Evolutionary conservation across 2,113 vertebrate genomes (phyloP).

Genomic region (Dicaeum eximium): DNA sequence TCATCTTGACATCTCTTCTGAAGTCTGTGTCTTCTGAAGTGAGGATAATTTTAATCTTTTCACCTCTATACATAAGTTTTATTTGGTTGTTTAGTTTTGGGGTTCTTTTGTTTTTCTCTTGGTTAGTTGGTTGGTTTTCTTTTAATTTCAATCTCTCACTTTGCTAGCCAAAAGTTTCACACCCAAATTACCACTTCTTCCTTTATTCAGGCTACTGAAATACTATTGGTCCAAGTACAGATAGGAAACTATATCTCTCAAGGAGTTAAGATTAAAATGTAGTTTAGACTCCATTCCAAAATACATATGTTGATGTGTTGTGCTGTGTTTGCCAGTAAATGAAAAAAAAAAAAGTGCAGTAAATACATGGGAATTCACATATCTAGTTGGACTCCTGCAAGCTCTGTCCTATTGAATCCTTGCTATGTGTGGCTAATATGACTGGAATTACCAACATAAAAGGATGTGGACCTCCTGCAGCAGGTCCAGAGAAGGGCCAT

Average conservation of each 20-base stretch:
- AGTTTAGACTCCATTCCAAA: neutral
- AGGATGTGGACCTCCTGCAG: neutral
- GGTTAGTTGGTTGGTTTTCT: neutral
- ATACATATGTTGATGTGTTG: neutral
- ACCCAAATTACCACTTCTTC: neutral
- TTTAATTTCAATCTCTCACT: neutral
- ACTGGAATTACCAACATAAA: neutral
- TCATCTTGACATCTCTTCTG: neutral
- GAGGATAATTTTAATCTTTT: neutral
- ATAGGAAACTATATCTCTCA: neutral
- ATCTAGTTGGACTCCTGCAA: neutral
- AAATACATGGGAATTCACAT: neutral
- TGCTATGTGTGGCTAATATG: neutral
- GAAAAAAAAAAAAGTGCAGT: neutral
- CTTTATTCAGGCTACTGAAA: neutral
- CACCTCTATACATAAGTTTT: neutral
- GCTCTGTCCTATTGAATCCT: neutral
- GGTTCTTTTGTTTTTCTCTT: neutral
- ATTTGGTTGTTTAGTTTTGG: rapidly evolving
- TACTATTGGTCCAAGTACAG: neutral
- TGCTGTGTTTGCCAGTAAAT: neutral
- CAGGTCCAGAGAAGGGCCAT: neutral
- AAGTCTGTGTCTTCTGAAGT: neutral
- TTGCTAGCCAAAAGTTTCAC: neutral
- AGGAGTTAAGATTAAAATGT: neutral